These are phyloP conservation scores for Galbula dea DNA, from an alignment of 2,113 vertebrate species.

Conservation along the genomic window DNA sequence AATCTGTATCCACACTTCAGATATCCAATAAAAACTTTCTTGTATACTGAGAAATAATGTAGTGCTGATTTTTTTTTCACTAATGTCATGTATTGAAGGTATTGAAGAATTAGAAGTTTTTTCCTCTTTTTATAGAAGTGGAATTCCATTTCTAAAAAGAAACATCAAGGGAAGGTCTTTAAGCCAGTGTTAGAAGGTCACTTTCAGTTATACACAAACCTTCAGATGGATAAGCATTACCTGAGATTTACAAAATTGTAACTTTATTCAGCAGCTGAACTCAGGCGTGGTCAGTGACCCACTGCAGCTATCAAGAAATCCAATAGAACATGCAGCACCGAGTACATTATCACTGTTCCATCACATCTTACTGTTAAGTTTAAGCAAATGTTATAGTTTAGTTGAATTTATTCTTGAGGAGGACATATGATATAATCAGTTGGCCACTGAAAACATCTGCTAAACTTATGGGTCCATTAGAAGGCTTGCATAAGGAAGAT, in stretches of 20 bases:
- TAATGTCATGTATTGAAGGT: background rate
- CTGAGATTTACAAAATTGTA: slow-evolving; percentile 43
- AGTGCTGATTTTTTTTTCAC: background rate
- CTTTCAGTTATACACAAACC: slow-evolving; percentile 22
- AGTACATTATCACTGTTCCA: slow-evolving; percentile 22
- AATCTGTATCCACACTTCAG: background rate
- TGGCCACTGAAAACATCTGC: slow-evolving; percentile 1
- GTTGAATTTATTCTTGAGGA: slow-evolving; percentile 47
- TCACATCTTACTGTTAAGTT: slow-evolving; percentile 5
- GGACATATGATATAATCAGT: slow-evolving; percentile 4
- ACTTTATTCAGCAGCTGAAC: background rate
- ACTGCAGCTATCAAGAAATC: slow-evolving; percentile 1
- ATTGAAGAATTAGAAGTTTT: background rate
- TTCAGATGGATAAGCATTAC: slow-evolving; percentile 1
- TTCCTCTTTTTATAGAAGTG: background rate
- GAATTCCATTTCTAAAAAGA: background rate
- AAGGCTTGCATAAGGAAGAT: slow-evolving; percentile 5
- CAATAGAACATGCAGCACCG: background rate
- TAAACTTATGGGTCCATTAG: slow-evolving; percentile 12
- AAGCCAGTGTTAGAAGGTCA: slow-evolving; percentile 5
- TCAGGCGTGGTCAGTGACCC: background rate
- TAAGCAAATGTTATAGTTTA: background rate
- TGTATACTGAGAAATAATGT: background rate
- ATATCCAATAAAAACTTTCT: background rate
- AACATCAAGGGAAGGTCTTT: background rate